Percentiles rank a stretch among this genome's conserved stretches.
phyloP scores from a whole-genome alignment of 2,797 vertebrate species.

The Cottoperca gobio region DNA sequence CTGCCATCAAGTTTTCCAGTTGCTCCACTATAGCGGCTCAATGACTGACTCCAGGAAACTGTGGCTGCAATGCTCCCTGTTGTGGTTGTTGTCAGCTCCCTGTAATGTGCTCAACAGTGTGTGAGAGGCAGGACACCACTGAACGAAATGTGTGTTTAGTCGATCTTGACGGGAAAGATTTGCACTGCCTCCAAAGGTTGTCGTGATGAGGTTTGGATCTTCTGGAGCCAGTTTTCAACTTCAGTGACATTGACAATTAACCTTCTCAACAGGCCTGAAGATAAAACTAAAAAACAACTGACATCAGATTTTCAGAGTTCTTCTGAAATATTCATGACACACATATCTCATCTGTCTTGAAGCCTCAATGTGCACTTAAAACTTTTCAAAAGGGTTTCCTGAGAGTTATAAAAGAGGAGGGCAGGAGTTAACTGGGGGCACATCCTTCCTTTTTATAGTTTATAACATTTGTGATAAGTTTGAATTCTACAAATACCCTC shows the following conservation, averaged over 20 bases:
- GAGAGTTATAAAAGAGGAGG: too few relatives aligned
- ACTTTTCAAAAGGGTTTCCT: conserved; percentile 24
- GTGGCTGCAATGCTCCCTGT: conserved; percentile 28
- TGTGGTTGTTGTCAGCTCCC: conserved; percentile 34
- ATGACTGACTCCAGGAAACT: conserved; percentile 47
- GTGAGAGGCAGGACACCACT: background rate
- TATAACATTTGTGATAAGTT: too few relatives aligned
- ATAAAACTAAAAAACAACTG: conserved; percentile 43
- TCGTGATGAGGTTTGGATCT: conserved; percentile 21
- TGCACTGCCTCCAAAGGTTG: background rate
- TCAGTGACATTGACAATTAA: conserved; percentile 59
- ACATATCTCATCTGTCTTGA: conserved; percentile 30
- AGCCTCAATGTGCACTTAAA: conserved; percentile 31
- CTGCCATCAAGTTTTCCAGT: conserved; percentile 49
- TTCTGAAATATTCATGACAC: conserved; percentile 52
- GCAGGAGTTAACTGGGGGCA: too few relatives aligned
- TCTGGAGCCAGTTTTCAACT: conserved; percentile 45
- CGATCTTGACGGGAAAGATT: conserved; percentile 1
- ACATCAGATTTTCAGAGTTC: conserved; percentile 32
- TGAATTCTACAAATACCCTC: background rate
- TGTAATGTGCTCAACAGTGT: conserved; percentile 24
- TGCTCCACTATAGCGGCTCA: conserved; percentile 36
- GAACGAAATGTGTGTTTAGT: conserved; percentile 13
- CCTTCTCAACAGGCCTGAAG: conserved; percentile 32
- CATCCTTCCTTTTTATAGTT: too few relatives aligned